Base-by-base conservation (phyloP, 2,113 vertebrate genomes). In the Dromiciops gliroides region DNA sequence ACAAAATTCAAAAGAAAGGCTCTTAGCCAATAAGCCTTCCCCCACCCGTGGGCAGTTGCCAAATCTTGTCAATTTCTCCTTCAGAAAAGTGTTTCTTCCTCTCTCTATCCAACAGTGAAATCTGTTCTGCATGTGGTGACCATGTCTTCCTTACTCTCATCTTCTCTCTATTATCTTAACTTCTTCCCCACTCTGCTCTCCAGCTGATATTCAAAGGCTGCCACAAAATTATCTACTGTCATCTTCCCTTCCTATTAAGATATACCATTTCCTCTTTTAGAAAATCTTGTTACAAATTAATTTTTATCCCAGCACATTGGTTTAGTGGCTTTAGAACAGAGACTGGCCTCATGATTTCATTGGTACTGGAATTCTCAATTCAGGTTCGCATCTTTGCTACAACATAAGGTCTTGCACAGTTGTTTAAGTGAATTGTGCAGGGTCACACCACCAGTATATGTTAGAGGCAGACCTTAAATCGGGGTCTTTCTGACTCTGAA, bases 71-170 rank as follows among this genome's bases (percentile, higher is more conserved):
- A 37, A 25, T 25, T 44, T 37, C 25, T 47, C n/a, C 47, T 24
- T 31, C 28, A 3, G 47, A 52, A 51, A 0, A 44, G 75, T 48
- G 14, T 44, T 83, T 25, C 28, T 89, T 25, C 51, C 10, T 0
- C 67, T 48, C 48, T 67, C 50, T 26, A 2, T 37, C 50, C 94
- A 31, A 3, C 16, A 53, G 14, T 75, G 1, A 89, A 51, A 37
- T 12, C 2, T 7, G 48, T 48, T 44, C 48, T 7, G 52, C 19
- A 24, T 0, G 48, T 1, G 3, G 0, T 44, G 16, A 25, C 22
- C 14, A 0, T 11, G 37, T 51, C 83, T 52, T 23, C 8, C 37
- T 3, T 2, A 50, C 5, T 14, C 9, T 26, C 48, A 90, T 47
- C 9, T 7, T 47, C 22, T 26, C 5, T 24, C 19, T 51, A 0